phyloP scores from a whole-genome alignment of 2,113 vertebrate genomes.

The Psammodynastes pulverulentus region DNA sequence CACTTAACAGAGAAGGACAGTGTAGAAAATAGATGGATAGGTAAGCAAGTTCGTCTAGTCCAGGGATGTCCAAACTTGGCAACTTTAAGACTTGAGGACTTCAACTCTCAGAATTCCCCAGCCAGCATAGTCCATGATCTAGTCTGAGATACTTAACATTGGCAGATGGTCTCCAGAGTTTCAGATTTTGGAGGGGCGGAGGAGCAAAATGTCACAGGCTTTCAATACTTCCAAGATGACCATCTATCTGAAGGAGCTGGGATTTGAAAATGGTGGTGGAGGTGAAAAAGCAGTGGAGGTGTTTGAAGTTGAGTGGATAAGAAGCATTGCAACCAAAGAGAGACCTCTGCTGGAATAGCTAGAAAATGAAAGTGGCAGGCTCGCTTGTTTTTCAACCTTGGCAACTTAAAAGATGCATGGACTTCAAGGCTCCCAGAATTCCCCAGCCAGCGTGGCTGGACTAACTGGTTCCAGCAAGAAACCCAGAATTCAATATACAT shows the following conservation, averaged over 20 bases:
- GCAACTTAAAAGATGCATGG: too few relatives aligned
- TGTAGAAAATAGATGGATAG: background rate
- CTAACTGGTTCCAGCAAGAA: background rate
- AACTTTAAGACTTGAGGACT: too few relatives aligned
- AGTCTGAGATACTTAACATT: background rate
- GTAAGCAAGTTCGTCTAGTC: background rate
- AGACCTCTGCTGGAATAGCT: conserved; percentile 18
- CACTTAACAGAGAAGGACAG: background rate
- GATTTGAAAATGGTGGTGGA: background rate
- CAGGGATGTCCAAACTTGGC: too few relatives aligned
- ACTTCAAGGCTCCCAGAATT: too few relatives aligned
- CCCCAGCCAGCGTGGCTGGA: background rate
- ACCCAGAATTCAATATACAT: background rate
- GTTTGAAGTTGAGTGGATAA: background rate
- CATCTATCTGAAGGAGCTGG: background rate
- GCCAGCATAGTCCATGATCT: too few relatives aligned
- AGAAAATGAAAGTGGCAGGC: conserved; percentile 8
- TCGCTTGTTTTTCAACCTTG: background rate
- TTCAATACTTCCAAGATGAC: background rate
- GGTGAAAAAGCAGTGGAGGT: too few relatives aligned
- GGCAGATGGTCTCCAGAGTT: background rate
- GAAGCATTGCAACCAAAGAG: conserved; percentile 26
- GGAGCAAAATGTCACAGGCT: background rate
- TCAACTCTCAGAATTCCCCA: too few relatives aligned
- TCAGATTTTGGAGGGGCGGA: background rate